These are phyloP conservation scores for Xiphophorus hellerii DNA, from an alignment of 2,113 vertebrate species.

Conservation along the genomic window DNA sequence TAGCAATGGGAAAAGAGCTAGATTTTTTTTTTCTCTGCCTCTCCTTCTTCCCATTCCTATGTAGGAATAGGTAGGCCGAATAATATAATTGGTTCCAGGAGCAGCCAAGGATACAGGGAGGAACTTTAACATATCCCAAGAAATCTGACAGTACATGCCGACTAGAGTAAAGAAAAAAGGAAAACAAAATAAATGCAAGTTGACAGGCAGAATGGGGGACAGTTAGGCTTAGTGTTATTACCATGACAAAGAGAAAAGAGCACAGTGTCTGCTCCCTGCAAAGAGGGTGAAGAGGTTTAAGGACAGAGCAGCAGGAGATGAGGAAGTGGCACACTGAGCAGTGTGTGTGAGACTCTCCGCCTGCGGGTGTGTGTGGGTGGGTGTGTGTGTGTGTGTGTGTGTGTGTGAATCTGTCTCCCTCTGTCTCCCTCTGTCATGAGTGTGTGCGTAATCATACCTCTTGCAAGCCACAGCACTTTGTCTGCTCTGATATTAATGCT, in stretches of 20 bases:
- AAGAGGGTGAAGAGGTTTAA: constrained; percentile 78
- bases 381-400: constrained; percentile 7
- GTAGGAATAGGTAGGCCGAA: constrained; percentile 54
- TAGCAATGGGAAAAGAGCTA: constrained; percentile 51
- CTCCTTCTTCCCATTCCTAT: constrained; percentile 45
- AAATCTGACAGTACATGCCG: constrained; percentile 71
- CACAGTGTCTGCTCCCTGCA: constrained; percentile 71
- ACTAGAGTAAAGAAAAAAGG: constrained; percentile 67
- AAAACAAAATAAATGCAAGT: constrained; percentile 80
- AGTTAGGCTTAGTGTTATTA: constrained; percentile 82
- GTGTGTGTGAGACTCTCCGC: constrained; percentile 42
- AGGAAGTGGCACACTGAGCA: constrained; percentile 79
- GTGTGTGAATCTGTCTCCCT: constrained; percentile 5
- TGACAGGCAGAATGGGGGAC: constrained; percentile 82
- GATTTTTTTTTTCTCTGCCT: constrained; percentile 38
- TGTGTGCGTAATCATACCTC: constrained; percentile 54
- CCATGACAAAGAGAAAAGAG: constrained; percentile 81
- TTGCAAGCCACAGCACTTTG: constrained; percentile 55
- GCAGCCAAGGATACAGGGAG: constrained; percentile 64
- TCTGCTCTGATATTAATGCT: constrained; percentile 69
- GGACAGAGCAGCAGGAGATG: constrained; percentile 78
- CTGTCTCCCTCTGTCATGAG: constrained; percentile 40
- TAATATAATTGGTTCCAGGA: constrained; percentile 81
- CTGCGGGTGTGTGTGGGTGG: constrained; percentile 31
- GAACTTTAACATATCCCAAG: constrained; percentile 65